These are phyloP conservation scores for Ptilorrhoa leucosticta DNA, from an alignment of 2,113 vertebrate species.

Conservation along the genomic window DNA sequence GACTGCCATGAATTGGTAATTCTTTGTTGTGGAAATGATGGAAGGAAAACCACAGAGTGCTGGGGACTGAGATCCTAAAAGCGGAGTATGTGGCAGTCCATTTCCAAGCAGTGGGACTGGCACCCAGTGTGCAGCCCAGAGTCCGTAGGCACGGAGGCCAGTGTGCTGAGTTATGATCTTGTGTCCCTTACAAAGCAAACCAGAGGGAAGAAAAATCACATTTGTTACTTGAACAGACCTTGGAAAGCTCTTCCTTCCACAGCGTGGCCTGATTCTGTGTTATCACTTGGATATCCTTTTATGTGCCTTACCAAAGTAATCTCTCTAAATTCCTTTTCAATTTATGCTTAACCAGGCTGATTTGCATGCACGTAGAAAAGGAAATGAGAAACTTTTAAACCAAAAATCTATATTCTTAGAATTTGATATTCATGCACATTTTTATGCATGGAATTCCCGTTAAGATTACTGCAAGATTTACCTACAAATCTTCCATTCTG, in stretches of 20 bases:
- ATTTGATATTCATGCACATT: not conserved
- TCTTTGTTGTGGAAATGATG: not conserved
- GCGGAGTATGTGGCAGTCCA: not conserved
- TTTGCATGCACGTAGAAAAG: not conserved
- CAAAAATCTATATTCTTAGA: not conserved
- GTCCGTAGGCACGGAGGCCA: not conserved
- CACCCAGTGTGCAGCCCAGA: not conserved
- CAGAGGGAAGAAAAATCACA: not conserved
- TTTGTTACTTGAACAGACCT: not conserved
- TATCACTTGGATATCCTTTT: constrained; percentile 17
- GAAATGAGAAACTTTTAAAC: constrained; percentile 13
- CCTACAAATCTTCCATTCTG: not conserved
- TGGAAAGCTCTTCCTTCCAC: not conserved
- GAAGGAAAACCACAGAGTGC: not conserved
- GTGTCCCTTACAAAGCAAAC: not conserved
- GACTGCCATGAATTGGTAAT: not conserved
- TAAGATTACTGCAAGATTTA: constrained; percentile 7
- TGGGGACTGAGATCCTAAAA: not conserved
- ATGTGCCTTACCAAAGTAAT: constrained; percentile 1
- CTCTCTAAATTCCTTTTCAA: constrained; percentile 2
- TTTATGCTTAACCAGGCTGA: constrained; percentile 16
- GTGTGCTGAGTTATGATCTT: not conserved
- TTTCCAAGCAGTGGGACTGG: not conserved
- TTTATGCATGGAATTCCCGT: not conserved
- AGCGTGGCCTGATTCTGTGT: not conserved